A percentile compares a stretch with the other conserved stretches of the same genome.
phyloP scores from a whole-genome alignment of 1,140 invertebrate genomes.

The Diachasmimorpha longicaudata region DNA sequence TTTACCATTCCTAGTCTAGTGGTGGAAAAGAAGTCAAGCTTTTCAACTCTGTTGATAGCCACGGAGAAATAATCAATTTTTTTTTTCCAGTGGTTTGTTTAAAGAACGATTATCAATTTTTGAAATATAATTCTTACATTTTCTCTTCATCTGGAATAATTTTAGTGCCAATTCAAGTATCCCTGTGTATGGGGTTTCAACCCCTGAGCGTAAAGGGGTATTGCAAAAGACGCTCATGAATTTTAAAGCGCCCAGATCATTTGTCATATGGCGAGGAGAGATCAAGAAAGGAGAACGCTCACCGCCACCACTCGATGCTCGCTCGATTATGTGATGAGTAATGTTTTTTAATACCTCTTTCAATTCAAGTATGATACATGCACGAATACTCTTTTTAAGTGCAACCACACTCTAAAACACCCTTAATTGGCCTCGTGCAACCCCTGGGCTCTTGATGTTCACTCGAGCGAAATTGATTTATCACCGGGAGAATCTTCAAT shows the following conservation, averaged over 20 bases:
- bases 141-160: no score
- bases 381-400: slow-evolving; percentile 48
- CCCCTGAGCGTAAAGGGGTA: slow-evolving; percentile 43
- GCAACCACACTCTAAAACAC: slow-evolving; percentile 61
- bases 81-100: neutral
- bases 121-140: no score
- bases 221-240: slow-evolving; percentile 63
- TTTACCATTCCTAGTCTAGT: no score
- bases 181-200: slow-evolving; percentile 8
- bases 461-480: slow-evolving; percentile 51
- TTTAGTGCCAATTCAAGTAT: neutral
- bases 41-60: neutral
- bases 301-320: neutral
- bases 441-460: slow-evolving; percentile 13
- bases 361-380: slow-evolving; percentile 11
- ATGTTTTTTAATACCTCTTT: slow-evolving; percentile 63
- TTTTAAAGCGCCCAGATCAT: slow-evolving; percentile 63
- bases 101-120: no score
- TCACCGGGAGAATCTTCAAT: slow-evolving; percentile 31
- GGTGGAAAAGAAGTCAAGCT: neutral
- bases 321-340: slow-evolving; percentile 63
- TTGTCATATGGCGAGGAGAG: slow-evolving; percentile 52
- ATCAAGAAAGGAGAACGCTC: slow-evolving; percentile 19
- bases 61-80: neutral
- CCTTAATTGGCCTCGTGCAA: slow-evolving; percentile 60